A percentile compares a stretch with the other conserved stretches of the same genome.
phyloP scores from a whole-genome alignment of 2,888 invertebrate species.

The Mesoligia furuncula region DNA sequence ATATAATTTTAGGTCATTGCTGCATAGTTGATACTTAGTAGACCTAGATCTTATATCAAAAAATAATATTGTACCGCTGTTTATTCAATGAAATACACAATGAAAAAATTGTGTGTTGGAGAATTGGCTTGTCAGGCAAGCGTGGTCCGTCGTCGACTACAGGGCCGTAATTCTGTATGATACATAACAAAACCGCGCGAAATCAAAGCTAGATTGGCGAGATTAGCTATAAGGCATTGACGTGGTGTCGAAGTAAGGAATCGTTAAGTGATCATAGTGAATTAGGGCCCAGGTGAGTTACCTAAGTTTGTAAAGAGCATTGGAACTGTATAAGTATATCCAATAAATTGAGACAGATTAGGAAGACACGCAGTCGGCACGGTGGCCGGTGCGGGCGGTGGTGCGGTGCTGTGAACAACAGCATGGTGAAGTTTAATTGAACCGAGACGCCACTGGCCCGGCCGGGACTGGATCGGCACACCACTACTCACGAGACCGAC shows the following conservation, averaged over 20 bases:
- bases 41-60: background rate
- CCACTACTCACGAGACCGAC: slow-evolving; percentile 62
- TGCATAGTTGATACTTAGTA: background rate
- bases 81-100: background rate
- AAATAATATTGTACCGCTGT: background rate
- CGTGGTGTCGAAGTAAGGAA: background rate
- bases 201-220: background rate
- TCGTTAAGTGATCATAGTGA: background rate
- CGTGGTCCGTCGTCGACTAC: background rate
- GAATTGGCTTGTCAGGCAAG: background rate
- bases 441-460: slow-evolving; percentile 71
- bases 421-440: slow-evolving; percentile 94
- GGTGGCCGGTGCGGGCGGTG: background rate
- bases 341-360: background rate
- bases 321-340: background rate
- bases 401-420: slow-evolving; percentile 55
- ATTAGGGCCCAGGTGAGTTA: background rate
- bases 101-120: background rate
- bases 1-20: slow-evolving; percentile 12
- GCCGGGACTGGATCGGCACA: slow-evolving; percentile 69
- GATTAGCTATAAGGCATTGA: background rate
- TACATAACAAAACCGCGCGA: background rate
- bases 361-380: background rate
- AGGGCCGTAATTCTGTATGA: background rate
- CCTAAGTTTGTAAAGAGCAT: background rate